Conservation (phyloP, 2,888 invertebrate species). For the Brenthis ino region DNA sequence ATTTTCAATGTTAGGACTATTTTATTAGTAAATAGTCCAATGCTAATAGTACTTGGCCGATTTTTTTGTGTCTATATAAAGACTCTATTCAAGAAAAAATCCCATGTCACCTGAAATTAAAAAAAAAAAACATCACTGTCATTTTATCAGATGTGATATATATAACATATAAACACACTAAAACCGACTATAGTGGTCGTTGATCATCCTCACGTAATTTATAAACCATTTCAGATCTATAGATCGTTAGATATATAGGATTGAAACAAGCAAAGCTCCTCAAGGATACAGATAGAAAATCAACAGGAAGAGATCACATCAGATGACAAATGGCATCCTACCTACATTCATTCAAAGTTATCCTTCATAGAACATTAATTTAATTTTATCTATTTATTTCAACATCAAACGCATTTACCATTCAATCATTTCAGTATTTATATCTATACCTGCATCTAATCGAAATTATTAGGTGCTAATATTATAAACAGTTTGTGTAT, state of each 20-base stretch:
- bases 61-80: too few species aligned
- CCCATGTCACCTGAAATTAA: too few species aligned
- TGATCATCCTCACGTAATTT: background rate
- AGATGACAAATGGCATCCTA: slow-evolving; percentile 34
- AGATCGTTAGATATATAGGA: background rate
- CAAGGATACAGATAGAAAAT: slow-evolving; percentile 32
- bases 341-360: slow-evolving; percentile 27
- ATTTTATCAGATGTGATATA: too few species aligned
- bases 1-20: too few species aligned
- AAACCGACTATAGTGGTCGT: too few species aligned
- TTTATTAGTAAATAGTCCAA: too few species aligned
- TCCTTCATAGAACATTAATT: slow-evolving; percentile 17
- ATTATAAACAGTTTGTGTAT: background rate
- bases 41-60: too few species aligned
- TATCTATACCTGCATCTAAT: too few species aligned
- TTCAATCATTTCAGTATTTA: background rate
- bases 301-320: slow-evolving; percentile 30
- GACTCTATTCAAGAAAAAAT: too few species aligned
- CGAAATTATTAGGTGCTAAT: too few species aligned
- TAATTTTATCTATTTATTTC: slow-evolving; percentile 24
- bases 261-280: slow-evolving; percentile 7
- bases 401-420: slow-evolving; percentile 8
- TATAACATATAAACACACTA: too few species aligned
- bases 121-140: too few species aligned
- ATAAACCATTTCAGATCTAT: background rate